phyloP scores from a whole-genome alignment of 92 coral and sea anemone species.

The Galaxea fascicularis region DNA sequence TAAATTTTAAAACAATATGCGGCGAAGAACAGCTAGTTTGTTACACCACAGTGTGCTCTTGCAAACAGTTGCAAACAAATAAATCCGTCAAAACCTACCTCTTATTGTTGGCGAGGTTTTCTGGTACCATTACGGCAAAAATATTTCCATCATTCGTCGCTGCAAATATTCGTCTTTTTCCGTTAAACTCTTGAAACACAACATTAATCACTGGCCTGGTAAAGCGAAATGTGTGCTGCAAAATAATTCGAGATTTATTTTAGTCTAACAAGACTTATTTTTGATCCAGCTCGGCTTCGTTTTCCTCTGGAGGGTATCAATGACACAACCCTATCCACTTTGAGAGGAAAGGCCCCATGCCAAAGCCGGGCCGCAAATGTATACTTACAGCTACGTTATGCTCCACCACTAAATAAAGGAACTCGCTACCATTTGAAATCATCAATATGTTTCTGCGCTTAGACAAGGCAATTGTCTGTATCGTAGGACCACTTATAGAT shows the following conservation, averaged over 20 bases:
- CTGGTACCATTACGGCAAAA: conserved; percentile 32
- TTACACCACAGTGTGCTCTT: no score
- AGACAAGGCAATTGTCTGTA: neutral
- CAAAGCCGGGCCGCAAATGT: no score
- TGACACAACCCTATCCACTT: no score
- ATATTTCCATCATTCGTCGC: conserved; percentile 38
- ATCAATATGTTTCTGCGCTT: conserved; percentile 26
- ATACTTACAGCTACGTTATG: conserved; percentile 19
- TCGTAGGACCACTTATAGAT: neutral
- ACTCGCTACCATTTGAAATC: conserved; percentile 39
- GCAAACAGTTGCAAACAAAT: no score
- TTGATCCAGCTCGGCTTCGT: no score
- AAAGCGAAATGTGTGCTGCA: conserved; percentile 46
- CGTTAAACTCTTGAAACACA: conserved; percentile 14
- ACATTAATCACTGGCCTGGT: conserved; percentile 10
- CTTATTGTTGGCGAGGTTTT: conserved; percentile 19
- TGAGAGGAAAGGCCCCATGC: no score
- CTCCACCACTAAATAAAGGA: conserved; percentile 22
- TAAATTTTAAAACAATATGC: no score
- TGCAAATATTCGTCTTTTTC: conserved; percentile 6
- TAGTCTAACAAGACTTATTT: neutral
- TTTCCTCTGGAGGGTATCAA: no score
- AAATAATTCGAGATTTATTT: neutral
- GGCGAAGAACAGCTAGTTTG: no score
- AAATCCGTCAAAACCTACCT: neutral